Percentiles rank a stretch among this genome's conserved stretches.
These are phyloP conservation scores for Adrianichthys oophorus DNA, from an alignment of 2,797 vertebrate species.

Conservation along the genomic window DNA sequence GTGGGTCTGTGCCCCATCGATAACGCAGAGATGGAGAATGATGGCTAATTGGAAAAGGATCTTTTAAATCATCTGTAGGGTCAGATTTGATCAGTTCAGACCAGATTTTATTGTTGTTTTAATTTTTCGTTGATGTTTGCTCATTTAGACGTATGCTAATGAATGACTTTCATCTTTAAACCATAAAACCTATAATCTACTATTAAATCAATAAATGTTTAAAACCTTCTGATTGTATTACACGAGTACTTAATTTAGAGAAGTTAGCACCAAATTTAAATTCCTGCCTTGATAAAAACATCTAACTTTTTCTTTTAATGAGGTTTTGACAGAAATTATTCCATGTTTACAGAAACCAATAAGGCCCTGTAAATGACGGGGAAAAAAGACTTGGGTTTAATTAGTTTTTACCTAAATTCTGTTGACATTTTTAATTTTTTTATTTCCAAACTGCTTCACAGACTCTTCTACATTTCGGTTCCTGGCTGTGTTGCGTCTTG, in stretches of 20 bases:
- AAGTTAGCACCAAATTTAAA: slow-evolving; percentile 56
- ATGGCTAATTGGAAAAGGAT: slow-evolving; percentile 60
- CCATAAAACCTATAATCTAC: background rate
- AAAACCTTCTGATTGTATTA: background rate
- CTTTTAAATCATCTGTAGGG: slow-evolving; percentile 43
- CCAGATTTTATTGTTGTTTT: background rate
- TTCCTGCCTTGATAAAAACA: slow-evolving; percentile 41
- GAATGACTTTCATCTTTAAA: too few relatives aligned
- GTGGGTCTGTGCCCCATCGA: slow-evolving; percentile 61
- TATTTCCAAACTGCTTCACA: too few relatives aligned
- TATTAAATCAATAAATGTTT: background rate
- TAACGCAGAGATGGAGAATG: slow-evolving; percentile 76
- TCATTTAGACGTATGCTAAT: too few relatives aligned
- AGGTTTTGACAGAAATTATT: slow-evolving; percentile 33
- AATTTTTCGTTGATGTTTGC: too few relatives aligned
- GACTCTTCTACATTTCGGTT: too few relatives aligned
- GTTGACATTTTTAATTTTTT: too few relatives aligned
- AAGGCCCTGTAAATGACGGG: background rate
- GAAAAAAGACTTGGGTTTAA: too few relatives aligned
- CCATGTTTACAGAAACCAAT: background rate
- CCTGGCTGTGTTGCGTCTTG: too few relatives aligned
- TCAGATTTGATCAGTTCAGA: slow-evolving; percentile 47
- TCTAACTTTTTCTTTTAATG: slow-evolving; percentile 26
- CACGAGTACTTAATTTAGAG: slow-evolving; percentile 43
- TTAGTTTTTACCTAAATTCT: too few relatives aligned